Evolutionary conservation across 2,113 vertebrate genomes (phyloP).

Genomic region (Osmerus mordax): DNA sequence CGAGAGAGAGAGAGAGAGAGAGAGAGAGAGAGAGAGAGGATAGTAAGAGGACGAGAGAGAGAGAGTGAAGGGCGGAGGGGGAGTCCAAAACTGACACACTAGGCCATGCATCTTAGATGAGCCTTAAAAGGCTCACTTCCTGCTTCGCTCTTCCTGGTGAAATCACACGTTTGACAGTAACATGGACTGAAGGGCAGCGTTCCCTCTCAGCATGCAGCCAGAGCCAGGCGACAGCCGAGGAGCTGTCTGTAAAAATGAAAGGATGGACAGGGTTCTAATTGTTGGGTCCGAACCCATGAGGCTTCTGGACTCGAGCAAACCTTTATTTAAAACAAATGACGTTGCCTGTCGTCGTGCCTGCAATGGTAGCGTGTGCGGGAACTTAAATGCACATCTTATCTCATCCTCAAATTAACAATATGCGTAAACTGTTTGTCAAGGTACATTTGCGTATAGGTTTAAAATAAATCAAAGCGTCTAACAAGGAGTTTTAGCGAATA

Average conservation of each 20-base stretch:
- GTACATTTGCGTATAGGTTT: too few relatives aligned
- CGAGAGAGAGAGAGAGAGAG: neutral
- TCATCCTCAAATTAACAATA: too few relatives aligned
- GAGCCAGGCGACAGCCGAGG: constrained; percentile 7
- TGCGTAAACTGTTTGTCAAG: too few relatives aligned
- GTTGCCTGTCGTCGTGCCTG: too few relatives aligned
- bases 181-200: constrained; percentile 32
- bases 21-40: neutral
- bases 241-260: constrained; percentile 16
- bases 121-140: constrained; percentile 39
- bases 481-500: too few relatives aligned
- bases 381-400: too few relatives aligned
- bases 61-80: neutral
- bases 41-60: constrained; percentile 1
- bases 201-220: neutral
- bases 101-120: constrained; percentile 20
- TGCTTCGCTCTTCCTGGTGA: neutral
- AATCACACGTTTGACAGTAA: constrained; percentile 35
- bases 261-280: neutral
- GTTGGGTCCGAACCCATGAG: too few relatives aligned
- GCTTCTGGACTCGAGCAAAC: too few relatives aligned
- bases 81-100: constrained; percentile 16
- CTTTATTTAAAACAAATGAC: too few relatives aligned
- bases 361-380: too few relatives aligned
- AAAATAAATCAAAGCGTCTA: too few relatives aligned